Conservation (phyloP, 92 coral and sea anemone genomes). For the Palythoa grandiflora region DNA sequence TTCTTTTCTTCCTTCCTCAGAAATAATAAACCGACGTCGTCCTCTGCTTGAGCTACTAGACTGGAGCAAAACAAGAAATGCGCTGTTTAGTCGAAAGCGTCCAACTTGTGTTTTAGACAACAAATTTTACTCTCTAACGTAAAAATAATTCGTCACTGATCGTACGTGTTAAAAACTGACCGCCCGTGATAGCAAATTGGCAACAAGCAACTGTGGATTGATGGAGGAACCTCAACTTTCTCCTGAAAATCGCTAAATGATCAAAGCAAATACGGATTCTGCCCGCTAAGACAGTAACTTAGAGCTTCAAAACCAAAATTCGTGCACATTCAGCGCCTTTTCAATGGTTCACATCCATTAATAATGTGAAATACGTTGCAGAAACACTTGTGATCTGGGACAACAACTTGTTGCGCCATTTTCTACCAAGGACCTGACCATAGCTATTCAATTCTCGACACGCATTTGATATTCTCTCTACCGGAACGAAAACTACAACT, state of each 20-base stretch:
- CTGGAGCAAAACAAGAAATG: conserved; percentile 22
- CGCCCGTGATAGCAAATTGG: no score
- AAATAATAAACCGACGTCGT: neutral
- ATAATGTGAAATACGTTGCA: neutral
- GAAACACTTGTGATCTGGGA: neutral
- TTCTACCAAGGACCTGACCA: conserved; percentile 4
- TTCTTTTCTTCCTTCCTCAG: neutral
- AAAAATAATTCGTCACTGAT: no score
- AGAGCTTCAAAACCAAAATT: neutral
- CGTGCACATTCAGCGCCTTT: neutral
- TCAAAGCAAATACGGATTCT: neutral
- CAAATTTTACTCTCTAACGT: no score
- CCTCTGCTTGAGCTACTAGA: neutral
- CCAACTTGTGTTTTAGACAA: no score
- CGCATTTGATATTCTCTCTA: neutral
- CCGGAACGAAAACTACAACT: conserved; percentile 15
- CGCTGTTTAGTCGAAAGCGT: neutral
- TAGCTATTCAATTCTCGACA: neutral
- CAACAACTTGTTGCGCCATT: conserved; percentile 54
- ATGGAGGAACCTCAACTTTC: neutral
- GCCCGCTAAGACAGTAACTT: neutral
- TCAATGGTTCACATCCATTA: neutral
- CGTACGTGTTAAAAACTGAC: no score
- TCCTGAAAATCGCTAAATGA: neutral
- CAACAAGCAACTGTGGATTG: neutral